Base-by-base conservation (phyloP, 1,140 invertebrate species). In the Melanaphis sacchari region DNA sequence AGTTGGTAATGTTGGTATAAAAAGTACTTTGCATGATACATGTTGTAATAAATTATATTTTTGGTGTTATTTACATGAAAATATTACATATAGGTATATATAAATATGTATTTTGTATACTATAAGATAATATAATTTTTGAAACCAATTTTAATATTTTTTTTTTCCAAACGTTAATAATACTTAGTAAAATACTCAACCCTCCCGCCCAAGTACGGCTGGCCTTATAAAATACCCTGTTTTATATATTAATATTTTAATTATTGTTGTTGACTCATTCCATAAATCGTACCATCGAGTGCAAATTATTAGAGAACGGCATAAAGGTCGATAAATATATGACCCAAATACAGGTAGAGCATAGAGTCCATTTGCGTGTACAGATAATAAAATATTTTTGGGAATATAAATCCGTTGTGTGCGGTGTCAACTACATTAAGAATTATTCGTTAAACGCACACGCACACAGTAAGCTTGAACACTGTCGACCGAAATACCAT, bases 381-480 rank as follows among this genome's bases (percentile, higher is more conserved):
- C 59, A 22, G 24, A 41, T 43, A 88, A 49, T 88, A 88, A 88
- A 88, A 46, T 88, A 88, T 22, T 88, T 85, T 88, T 88, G 2
- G 18, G 43, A 21, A 88, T 88, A 38, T 8, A 88, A 46, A 22
- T 49, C 15, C 43, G 36, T 88, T 22, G 43, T 21, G 43, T 88
- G 43, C 22, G 36, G 21, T 52, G n/a, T 36, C 43, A 21, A 49
- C 43, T 11, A 46, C 26, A 87, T 87, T 87, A 46, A 87, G 43
- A 87, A 43, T 21, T n/a, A 31, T 24, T 11, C 85, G 46, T 87
- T 87, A 87, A 46, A 46, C 41, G 43, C 41, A 52, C 87, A n/a
- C 43, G 46, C 15, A 88, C 43, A 46, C 43, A 49, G n/a, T n/a
- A 9, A 38, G 7, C 40, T 90, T 90, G 49, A 87, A 43, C 85